Conservation (phyloP, 1,140 invertebrate species). For the Tetramorium alpestre region DNA sequence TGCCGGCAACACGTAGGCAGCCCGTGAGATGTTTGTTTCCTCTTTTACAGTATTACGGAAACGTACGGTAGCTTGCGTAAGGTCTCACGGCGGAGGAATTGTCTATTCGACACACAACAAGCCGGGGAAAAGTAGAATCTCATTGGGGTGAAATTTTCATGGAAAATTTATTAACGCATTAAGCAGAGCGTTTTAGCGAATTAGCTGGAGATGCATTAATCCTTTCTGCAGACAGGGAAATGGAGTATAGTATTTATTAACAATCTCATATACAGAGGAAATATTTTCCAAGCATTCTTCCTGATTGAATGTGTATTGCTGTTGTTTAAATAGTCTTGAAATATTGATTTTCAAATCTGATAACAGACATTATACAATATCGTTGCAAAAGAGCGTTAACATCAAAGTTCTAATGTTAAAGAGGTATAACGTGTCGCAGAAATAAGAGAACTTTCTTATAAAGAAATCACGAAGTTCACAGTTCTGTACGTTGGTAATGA, state of each 20-base stretch:
- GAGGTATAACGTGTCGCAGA: neutral
- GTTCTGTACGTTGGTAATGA: slow-evolving; percentile 11
- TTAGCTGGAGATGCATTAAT: neutral
- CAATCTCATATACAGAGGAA: neutral
- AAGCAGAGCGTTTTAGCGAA: neutral
- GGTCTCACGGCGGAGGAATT: neutral
- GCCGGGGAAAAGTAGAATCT: neutral
- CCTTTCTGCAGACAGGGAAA: neutral
- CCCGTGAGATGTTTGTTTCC: slow-evolving; percentile 38
- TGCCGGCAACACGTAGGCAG: slow-evolving; percentile 9
- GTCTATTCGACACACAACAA: slow-evolving; percentile 4
- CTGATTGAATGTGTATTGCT: neutral
- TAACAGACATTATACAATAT: neutral
- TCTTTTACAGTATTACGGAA: slow-evolving; percentile 26
- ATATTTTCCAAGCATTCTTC: neutral
- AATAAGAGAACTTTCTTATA: neutral
- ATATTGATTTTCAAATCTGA: neutral
- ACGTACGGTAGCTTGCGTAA: neutral
- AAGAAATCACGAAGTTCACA: slow-evolving; percentile 10
- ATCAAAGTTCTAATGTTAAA: neutral
- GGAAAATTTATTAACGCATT: neutral
- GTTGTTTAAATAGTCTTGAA: neutral
- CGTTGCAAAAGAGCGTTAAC: neutral
- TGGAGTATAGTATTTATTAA: neutral
- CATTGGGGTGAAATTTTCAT: neutral